phyloP scores from a whole-genome alignment of 2,113 vertebrate species.

The Recurvirostra avosetta region DNA sequence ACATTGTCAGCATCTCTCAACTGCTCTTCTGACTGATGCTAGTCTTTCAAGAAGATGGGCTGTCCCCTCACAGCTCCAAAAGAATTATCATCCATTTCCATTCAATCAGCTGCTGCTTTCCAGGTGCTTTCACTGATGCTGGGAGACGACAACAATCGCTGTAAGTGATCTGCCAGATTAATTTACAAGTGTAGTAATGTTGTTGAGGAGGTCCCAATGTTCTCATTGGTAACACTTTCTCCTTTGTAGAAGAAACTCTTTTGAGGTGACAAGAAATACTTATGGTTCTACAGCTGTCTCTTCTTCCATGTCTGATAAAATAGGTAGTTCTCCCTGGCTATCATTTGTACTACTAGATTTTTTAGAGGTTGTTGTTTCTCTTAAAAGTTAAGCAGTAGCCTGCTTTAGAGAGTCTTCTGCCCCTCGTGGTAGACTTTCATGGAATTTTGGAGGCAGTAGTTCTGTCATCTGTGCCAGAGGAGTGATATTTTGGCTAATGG shows the following conservation, averaged over 20 bases:
- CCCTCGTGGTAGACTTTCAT: background rate
- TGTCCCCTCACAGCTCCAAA: background rate
- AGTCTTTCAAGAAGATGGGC: background rate
- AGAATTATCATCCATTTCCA: background rate
- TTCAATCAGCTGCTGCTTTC: background rate
- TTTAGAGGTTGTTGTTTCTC: background rate
- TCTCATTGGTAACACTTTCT: background rate
- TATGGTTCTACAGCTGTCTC: background rate
- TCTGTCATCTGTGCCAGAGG: background rate
- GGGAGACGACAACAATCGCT: background rate
- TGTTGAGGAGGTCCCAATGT: background rate
- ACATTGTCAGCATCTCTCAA: background rate
- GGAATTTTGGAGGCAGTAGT: background rate
- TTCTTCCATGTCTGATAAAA: background rate
- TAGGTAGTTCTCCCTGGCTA: background rate
- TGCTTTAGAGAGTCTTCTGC: background rate
- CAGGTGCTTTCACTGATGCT: background rate
- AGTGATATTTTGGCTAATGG: background rate
- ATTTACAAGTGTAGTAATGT: background rate
- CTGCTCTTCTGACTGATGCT: background rate
- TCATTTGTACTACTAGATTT: background rate
- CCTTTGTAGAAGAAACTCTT: background rate
- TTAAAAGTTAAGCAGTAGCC: background rate
- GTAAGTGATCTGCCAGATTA: background rate
- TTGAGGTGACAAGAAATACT: background rate